Evolutionary conservation across 2,113 vertebrate species (phyloP), one percentile per base, ranked within the genome.

Genomic region (Corynorhinus townsendii): DNA sequence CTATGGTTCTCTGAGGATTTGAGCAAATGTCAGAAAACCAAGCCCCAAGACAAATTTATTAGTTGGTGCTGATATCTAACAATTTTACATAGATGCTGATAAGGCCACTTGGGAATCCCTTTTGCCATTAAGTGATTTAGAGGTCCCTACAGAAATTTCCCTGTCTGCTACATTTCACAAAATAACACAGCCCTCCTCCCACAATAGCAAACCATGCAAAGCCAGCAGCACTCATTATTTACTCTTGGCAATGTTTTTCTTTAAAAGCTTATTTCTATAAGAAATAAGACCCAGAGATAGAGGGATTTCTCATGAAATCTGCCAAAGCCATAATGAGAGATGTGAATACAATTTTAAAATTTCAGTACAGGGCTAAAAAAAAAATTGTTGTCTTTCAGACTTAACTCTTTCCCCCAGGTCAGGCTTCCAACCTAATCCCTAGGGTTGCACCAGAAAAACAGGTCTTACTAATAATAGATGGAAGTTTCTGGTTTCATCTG

Each of bases 21-120:
- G 97, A 96, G 96, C 95, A 98, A 98, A 98, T 98, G 98, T 97
- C 98, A 98, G 97, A 97, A 97, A 98, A 98, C 96, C 97, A 97
- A 98, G 97, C 85, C 96, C 95, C 90, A 96, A 98, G 97, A 98
- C 96, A 98, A 98, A 98, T 98, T 98, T 98, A 98, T 98, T 98
- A 98, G 98, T 98, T 98, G 97, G 90, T 96, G 82, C 96, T 97
- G 97, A 98, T 98, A 96, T 96, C 97, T 97, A 97, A 98, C 97
- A 97, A 97, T 98, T 98, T 98, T 98, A 98, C 97, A 35, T 96
- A 95, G 98, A 97, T 35, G 85, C 97, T 98, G 98, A 98, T 98
- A 97, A 96, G 96, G 98, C 96, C 98, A 20, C 86, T 45, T 91
- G 98, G 98, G 98, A 98, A 97, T 98, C 97, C 95, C 93, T 98